Conservation (phyloP, 2,797 vertebrate genomes). For the Pogonophryne albipinna region DNA sequence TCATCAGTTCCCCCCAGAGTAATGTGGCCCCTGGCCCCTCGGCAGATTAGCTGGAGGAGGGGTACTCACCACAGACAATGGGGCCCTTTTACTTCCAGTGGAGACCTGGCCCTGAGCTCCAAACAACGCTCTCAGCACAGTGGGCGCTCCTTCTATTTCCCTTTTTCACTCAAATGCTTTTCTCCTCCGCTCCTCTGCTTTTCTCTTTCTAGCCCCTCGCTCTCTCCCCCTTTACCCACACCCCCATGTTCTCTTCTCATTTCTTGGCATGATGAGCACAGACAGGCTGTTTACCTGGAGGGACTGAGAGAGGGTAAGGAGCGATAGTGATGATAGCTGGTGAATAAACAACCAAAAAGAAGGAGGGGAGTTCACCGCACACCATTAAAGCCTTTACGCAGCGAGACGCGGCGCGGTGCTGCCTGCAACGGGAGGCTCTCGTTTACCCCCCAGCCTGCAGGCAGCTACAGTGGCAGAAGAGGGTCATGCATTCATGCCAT, state of each 20-base stretch:
- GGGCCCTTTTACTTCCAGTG: slow-evolving; percentile 69
- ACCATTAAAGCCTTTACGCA: slow-evolving; percentile 23
- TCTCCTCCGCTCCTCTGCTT: slow-evolving; percentile 44
- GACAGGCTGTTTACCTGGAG: slow-evolving; percentile 67
- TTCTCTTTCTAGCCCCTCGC: slow-evolving; percentile 13
- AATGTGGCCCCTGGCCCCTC: slow-evolving; percentile 80
- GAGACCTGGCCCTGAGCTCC: slow-evolving; percentile 63
- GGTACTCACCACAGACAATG: slow-evolving; percentile 76
- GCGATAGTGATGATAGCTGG: slow-evolving; percentile 54
- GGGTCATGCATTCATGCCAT: slow-evolving; percentile 4
- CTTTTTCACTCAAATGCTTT: slow-evolving; percentile 57
- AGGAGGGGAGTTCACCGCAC: slow-evolving; percentile 4
- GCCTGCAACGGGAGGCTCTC: slow-evolving; percentile 8
- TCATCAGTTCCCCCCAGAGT: slow-evolving; percentile 76
- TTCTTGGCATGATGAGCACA: slow-evolving; percentile 51
- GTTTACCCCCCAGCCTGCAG: slow-evolving; percentile 9
- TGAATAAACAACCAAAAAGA: slow-evolving; percentile 63
- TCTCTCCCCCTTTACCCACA: neutral
- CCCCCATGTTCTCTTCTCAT: slow-evolving; percentile 34
- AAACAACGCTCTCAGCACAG: slow-evolving; percentile 76
- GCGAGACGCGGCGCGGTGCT: neutral
- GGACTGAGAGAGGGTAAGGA: slow-evolving; percentile 36
- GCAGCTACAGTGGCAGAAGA: slow-evolving; percentile 4
- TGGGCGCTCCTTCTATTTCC: slow-evolving; percentile 72
- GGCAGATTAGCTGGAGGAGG: slow-evolving; percentile 72